Evolutionary conservation across 2,888 invertebrate genomes (phyloP).

Genomic region (Epistrophella euchroma): DNA sequence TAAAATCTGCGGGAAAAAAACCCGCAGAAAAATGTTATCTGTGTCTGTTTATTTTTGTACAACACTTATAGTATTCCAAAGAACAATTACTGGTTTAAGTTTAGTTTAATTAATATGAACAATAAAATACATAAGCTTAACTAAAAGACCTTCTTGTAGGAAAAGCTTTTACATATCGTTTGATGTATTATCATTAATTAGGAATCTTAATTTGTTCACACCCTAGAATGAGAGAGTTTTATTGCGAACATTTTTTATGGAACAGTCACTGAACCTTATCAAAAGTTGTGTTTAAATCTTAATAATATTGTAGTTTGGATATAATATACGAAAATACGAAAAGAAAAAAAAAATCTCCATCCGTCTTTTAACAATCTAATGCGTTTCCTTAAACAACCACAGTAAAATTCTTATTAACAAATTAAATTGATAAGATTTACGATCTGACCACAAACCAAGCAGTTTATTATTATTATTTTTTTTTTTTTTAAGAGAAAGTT

Average conservation of each 20-base stretch:
- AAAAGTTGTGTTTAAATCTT: neutral
- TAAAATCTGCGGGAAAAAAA: slow-evolving; percentile 19
- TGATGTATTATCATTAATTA: slow-evolving; percentile 7
- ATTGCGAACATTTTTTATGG: slow-evolving; percentile 28
- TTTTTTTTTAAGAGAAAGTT: slow-evolving; percentile 17
- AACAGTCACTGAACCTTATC: slow-evolving; percentile 20
- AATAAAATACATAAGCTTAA: slow-evolving; percentile 5
- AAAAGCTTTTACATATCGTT: neutral
- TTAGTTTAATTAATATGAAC: slow-evolving; percentile 13
- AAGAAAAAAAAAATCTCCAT: slow-evolving; percentile 2
- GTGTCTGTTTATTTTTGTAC: neutral
- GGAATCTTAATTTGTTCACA: neutral
- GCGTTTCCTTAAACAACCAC: neutral
- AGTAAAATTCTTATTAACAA: slow-evolving; percentile 24
- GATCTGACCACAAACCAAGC: slow-evolving; percentile 3
- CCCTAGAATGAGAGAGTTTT: slow-evolving; percentile 6
- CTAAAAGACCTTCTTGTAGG: neutral
- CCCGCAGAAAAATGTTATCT: slow-evolving; percentile 24
- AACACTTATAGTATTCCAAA: neutral
- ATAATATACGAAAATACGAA: neutral
- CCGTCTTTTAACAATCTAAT: slow-evolving; percentile 29
- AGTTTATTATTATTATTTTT: slow-evolving; percentile 6
- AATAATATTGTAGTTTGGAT: slow-evolving; percentile 8
- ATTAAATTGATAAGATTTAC: slow-evolving; percentile 30
- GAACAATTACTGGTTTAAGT: slow-evolving; percentile 1